Evolutionary conservation across 2,113 vertebrate genomes (phyloP).

Genomic region (Hiodon alosoides): DNA sequence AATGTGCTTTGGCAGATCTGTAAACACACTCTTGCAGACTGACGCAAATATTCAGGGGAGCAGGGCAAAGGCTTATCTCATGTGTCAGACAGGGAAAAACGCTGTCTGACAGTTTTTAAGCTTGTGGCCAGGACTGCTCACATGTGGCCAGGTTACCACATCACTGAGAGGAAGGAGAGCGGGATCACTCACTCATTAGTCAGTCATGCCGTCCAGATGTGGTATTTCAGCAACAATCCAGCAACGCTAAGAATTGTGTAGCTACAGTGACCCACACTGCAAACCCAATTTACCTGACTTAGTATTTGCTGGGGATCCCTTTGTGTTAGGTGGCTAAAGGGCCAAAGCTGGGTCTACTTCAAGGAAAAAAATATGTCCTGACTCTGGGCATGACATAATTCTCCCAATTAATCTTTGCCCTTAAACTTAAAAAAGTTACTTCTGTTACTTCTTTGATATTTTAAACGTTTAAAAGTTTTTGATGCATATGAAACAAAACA

Average conservation of each 20-base stretch:
- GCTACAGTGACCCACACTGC: too few species aligned
- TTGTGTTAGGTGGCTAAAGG: too few species aligned
- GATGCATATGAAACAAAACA: too few species aligned
- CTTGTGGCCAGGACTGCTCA: slow-evolving; percentile 11
- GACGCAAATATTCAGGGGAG: slow-evolving; percentile 21
- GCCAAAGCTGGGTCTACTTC: too few species aligned
- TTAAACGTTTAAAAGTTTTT: too few species aligned
- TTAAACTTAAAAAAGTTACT: too few species aligned
- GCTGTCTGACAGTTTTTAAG: slow-evolving; percentile 35
- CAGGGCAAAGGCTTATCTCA: slow-evolving; percentile 39
- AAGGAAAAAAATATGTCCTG: too few species aligned
- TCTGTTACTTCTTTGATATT: too few species aligned
- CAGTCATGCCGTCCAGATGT: slow-evolving; percentile 16
- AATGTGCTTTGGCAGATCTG: slow-evolving; percentile 36
- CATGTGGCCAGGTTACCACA: slow-evolving; percentile 15
- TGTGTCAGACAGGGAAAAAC: slow-evolving; percentile 39
- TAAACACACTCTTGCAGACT: slow-evolving; percentile 44
- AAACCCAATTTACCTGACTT: not conserved
- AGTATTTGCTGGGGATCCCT: too few species aligned
- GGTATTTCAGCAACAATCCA: slow-evolving; percentile 1
- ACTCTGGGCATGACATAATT: too few species aligned
- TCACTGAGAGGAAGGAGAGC: not conserved
- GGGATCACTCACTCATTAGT: slow-evolving; percentile 17
- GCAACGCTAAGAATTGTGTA: not conserved
- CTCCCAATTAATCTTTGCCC: too few species aligned